Conservation (phyloP, 2,797 vertebrate genomes). For the Nothura maculosa region DNA sequence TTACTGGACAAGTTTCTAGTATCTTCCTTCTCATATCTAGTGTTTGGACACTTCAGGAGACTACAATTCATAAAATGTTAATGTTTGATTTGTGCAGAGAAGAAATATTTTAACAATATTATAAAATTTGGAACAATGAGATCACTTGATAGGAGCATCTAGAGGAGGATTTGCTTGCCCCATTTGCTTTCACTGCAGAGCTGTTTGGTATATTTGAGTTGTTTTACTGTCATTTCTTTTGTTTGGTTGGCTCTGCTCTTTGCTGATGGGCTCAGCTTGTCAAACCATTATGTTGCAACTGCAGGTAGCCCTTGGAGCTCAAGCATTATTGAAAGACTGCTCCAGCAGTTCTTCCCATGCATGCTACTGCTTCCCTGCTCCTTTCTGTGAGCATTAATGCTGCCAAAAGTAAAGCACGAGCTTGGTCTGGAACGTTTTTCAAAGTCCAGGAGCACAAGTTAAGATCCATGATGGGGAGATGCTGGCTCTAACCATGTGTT, state of each 20-base stretch:
- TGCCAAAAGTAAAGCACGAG: not conserved
- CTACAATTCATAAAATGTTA: constrained; percentile 31
- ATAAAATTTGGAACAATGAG: not conserved
- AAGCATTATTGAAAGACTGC: not conserved
- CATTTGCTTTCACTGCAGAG: not conserved
- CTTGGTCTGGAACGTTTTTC: not conserved
- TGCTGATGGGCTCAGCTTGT: not conserved
- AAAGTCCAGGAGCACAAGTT: not conserved
- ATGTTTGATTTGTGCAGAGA: not conserved
- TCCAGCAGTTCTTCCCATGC: not conserved
- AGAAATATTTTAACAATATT: constrained; percentile 16
- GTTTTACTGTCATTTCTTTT: not conserved
- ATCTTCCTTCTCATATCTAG: not conserved
- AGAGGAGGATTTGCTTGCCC: constrained; percentile 26
- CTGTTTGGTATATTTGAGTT: not conserved
- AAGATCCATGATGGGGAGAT: not conserved
- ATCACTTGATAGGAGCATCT: constrained; percentile 21
- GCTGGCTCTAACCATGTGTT: not conserved
- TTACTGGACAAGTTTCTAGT: constrained; percentile 36
- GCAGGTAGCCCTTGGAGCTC: not conserved
- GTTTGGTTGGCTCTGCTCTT: not conserved
- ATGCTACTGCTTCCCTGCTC: not conserved
- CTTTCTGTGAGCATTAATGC: not conserved
- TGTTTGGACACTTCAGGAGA: constrained; percentile 53
- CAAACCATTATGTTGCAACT: not conserved